Percentiles rank a stretch among this genome's conserved stretches.
Conservation (phyloP, 2,888 invertebrate genomes). For the Fabriciana adippe region DNA sequence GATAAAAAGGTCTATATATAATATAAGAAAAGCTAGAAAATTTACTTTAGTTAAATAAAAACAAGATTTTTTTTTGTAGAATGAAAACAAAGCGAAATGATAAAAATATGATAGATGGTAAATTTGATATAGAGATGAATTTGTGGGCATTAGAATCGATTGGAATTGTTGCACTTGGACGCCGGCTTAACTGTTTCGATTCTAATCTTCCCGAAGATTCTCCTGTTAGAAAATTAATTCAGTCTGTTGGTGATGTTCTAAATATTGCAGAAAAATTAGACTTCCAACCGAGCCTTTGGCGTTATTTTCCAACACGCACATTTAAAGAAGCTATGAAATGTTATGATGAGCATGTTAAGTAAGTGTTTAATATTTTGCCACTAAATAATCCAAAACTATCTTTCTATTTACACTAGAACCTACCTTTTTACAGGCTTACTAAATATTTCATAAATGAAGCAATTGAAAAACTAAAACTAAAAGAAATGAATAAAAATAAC, state of each 20-base stretch:
- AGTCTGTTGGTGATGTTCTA: slow-evolving; percentile 56
- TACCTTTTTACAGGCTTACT: slow-evolving; percentile 45
- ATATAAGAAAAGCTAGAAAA: neutral
- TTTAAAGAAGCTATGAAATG: slow-evolving; percentile 58
- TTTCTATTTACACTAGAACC: neutral
- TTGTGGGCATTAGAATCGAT: slow-evolving; percentile 85
- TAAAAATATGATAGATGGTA: slow-evolving; percentile 78
- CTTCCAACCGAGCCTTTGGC: slow-evolving; percentile 59
- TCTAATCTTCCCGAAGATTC: slow-evolving; percentile 59
- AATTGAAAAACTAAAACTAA: slow-evolving; percentile 49
- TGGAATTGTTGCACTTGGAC: slow-evolving; percentile 64
- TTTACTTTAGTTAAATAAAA: no score
- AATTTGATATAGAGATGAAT: slow-evolving; percentile 81
- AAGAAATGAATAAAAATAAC: slow-evolving; percentile 48
- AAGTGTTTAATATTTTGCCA: slow-evolving; percentile 30
- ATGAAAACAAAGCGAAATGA: slow-evolving; percentile 74
- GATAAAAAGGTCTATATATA: slow-evolving; percentile 35
- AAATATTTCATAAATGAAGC: slow-evolving; percentile 54
- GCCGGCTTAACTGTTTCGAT: slow-evolving; percentile 63
- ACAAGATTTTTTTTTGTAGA: slow-evolving; percentile 57
- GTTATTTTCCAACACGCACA: slow-evolving; percentile 52
- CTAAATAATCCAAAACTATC: neutral
- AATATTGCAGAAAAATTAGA: slow-evolving; percentile 55
- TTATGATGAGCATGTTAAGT: slow-evolving; percentile 55
- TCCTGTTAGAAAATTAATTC: slow-evolving; percentile 58